Evolutionary conservation across 2,888 invertebrate species (phyloP).

Genomic region (Shargacucullia verbasci): DNA sequence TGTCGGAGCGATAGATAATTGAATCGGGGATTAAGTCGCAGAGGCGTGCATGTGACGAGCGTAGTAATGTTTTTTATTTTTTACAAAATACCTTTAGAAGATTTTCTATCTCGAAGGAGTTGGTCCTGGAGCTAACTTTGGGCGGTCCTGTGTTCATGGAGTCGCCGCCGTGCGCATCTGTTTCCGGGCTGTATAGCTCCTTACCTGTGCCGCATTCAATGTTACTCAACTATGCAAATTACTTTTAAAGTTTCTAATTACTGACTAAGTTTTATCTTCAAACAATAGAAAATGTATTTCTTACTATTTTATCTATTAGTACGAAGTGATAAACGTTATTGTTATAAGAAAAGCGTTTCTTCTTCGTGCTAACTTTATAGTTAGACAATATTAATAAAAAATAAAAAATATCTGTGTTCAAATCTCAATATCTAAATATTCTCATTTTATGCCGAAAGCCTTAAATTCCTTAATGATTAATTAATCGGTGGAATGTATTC

Average conservation of each 20-base stretch:
- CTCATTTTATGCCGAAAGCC: too few relatives aligned
- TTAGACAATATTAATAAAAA: too few relatives aligned
- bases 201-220: slow-evolving; percentile 89
- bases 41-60: slow-evolving; percentile 62
- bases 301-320: too few relatives aligned
- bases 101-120: slow-evolving; percentile 98
- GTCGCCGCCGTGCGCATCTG: slow-evolving; percentile 78
- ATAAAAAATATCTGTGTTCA: too few relatives aligned
- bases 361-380: too few relatives aligned
- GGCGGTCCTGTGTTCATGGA: slow-evolving; percentile 77
- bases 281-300: too few relatives aligned
- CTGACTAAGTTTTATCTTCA: too few relatives aligned
- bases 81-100: slow-evolving; percentile 91
- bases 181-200: slow-evolving; percentile 92
- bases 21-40: slow-evolving; percentile 70
- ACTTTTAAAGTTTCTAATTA: slow-evolving; percentile 3
- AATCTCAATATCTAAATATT: too few relatives aligned
- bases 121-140: slow-evolving; percentile 94
- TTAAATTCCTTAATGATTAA: too few relatives aligned
- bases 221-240: slow-evolving; percentile 8
- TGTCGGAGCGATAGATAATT: slow-evolving; percentile 70
- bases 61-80: slow-evolving; percentile 56
- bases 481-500: too few relatives aligned
- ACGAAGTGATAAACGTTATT: too few relatives aligned
- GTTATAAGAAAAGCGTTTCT: too few relatives aligned